Conservation (phyloP, 2,888 invertebrate species). For the Electrophaes corylata region DNA sequence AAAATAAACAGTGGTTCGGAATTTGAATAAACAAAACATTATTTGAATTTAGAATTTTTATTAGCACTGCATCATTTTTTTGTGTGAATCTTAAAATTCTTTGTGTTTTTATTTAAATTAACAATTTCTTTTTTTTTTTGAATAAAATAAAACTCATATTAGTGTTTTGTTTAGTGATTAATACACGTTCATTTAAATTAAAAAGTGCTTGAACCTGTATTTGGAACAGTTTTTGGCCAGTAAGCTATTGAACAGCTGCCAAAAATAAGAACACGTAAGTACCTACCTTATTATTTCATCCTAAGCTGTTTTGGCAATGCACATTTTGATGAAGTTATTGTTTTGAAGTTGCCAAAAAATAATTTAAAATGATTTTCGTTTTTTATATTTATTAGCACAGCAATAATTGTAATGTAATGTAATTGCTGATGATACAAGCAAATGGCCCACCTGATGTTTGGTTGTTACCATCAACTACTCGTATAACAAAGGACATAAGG, state of each 20-base stretch:
- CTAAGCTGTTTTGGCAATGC: constrained; percentile 4
- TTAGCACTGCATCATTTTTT: no score
- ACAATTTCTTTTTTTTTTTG: no score
- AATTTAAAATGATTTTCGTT: not conserved
- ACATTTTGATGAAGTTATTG: not conserved
- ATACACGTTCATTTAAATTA: not conserved
- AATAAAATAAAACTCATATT: no score
- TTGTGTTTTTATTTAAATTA: no score
- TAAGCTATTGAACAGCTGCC: constrained; percentile 16
- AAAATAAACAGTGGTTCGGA: not conserved
- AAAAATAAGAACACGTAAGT: constrained; percentile 22
- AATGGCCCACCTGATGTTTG: no score
- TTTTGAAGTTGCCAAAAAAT: not conserved
- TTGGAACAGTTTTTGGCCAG: constrained; percentile 9
- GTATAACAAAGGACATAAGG: no score
- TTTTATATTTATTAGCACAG: no score
- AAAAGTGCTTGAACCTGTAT: not conserved
- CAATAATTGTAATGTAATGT: no score
- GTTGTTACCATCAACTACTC: no score
- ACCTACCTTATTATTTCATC: constrained; percentile 7
- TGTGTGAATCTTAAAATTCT: not conserved
- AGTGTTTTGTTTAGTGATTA: constrained; percentile 1
- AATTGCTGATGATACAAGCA: no score
- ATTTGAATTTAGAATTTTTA: no score
- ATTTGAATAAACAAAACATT: no score